Conservation (phyloP, 37 sponge, comb jelly and placozoan species). For the Oscarella lobularis region DNA sequence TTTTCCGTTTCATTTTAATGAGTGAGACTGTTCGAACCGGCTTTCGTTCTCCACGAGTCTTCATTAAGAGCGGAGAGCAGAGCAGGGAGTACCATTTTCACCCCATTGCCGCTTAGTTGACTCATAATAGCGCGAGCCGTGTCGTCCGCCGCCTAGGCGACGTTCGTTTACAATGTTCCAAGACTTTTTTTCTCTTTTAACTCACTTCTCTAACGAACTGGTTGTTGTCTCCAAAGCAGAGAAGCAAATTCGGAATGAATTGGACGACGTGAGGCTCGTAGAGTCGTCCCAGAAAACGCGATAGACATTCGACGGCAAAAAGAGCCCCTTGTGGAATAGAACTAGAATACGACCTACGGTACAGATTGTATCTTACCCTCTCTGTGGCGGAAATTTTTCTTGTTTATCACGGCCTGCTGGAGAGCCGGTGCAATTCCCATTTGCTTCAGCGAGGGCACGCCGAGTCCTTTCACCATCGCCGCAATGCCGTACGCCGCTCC, state of each 20-base stretch:
- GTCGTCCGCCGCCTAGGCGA: conserved; percentile 56
- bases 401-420: conserved; percentile 76
- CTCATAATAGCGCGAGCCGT: conserved; percentile 89
- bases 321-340: conserved; percentile 36
- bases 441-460: conserved; percentile 85
- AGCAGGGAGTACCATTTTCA: conserved; percentile 91
- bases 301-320: conserved; percentile 83
- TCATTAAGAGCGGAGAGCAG: conserved; percentile 84
- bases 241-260: conserved; percentile 77
- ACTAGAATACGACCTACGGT: neutral
- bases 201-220: conserved; percentile 85
- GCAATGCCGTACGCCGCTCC: conserved; percentile 99
- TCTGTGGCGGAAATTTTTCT: conserved; percentile 85
- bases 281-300: conserved; percentile 80
- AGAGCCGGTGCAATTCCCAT: conserved; percentile 57
- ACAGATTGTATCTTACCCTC: too few relatives aligned
- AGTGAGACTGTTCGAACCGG: conserved; percentile 38
- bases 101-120: conserved; percentile 92
- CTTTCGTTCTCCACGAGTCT: conserved; percentile 97
- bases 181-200: neutral
- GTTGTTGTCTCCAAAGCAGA: conserved; percentile 95
- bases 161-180: neutral
- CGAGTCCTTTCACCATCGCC: conserved; percentile 95
- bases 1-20: too few relatives aligned
- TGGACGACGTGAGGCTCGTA: conserved; percentile 97